Base-by-base conservation (phyloP, 2,888 invertebrate genomes). In the Drosophila siamana region DNA sequence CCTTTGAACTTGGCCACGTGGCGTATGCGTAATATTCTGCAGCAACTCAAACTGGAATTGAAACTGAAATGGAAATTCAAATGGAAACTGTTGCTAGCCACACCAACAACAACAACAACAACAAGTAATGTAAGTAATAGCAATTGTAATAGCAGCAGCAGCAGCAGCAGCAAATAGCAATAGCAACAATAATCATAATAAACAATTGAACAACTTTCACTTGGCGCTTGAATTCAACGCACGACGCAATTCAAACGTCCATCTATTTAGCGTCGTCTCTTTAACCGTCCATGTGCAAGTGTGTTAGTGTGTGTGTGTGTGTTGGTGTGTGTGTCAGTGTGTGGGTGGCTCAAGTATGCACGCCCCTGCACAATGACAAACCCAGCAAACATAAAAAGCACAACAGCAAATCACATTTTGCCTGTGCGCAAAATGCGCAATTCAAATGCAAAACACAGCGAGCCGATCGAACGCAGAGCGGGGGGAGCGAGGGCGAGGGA, bases 161-260 rank as follows among this genome's bases (percentile, higher is more conserved):
- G 19, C 19, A 19, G 19, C 19, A 19, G 19, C 19, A 19, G 19
- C 54, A 36, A 11, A 41, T 72, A 59, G 55, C 66, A 73, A 79
- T 61, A 74, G 71, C 61, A 80, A 78, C 65, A 86, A 87, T 66
- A 77, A 75, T 81, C 69, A 81, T 79, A 87, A 85, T 80, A 87
- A 87, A 82, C 80, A 82, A 78, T 82, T 86, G 86, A 90, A 81
- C 85, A 90, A 90, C 90, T 90, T 90, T 90, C 90, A 90, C 90
- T 90, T 88, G 83, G 86, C 82, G 89, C 90, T 88, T 90, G 89
- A 90, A 90, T 90, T 90, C 89, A 83, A 83, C 75, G 86, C 88
- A 84, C 88, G 86, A 87, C 86, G 83, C 74, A 85, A 85, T 80
- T 74, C 86, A 87, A 87, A 80, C 72, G 72, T 66, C 82, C 74